Base-by-base conservation (phyloP, 2,797 vertebrate species). In the Antrozous pallidus region DNA sequence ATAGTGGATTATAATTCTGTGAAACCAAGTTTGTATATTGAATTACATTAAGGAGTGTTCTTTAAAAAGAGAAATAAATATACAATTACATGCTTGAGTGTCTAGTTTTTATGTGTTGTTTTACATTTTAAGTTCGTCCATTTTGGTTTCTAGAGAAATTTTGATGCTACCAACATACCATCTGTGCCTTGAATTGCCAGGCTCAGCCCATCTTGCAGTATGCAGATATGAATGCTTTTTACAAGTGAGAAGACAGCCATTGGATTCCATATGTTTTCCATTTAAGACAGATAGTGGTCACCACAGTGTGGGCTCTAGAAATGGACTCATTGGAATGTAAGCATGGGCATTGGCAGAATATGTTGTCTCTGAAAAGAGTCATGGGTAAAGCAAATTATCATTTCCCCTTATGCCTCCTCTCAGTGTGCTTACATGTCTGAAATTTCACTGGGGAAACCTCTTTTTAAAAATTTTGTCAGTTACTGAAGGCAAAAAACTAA, bases 1-100 rank as follows among this genome's bases (percentile, higher is more conserved):
- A 99, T 98, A 98, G 99, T 99, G 99, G 98, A 99, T 98, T 99
- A 99, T 99, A 98, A 98, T 98, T 99, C 99, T 99, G 99, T 99
- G 98, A 98, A 99, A 99, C 98, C 98, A 97, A 98, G 98, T 99
- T 99, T 99, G 99, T 98, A 98, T 98, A 98, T 96, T 98, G 98
- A 99, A 98, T 99, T 98, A 98, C 98, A 98, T 98, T 99, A 98
- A 98, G 98, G 98, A 99, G 99, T 99, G 99, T 99, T 99, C 99
- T 99, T 99, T 99, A 99, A 98, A 99, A 99, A 99, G 99, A 99
- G 99, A 99, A 99, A 99, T 99, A 99, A 99, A 98, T 98, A 99
- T 98, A 98, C 98, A 98, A 98, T 98, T 98, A 98, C 98, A 98
- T 98, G 98, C 97, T 98, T 88, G 97, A 98, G 97, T 98, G 98